Conservation (phyloP, 2,113 vertebrate genomes). For the Pseudorhombus dupliciocellatus region DNA sequence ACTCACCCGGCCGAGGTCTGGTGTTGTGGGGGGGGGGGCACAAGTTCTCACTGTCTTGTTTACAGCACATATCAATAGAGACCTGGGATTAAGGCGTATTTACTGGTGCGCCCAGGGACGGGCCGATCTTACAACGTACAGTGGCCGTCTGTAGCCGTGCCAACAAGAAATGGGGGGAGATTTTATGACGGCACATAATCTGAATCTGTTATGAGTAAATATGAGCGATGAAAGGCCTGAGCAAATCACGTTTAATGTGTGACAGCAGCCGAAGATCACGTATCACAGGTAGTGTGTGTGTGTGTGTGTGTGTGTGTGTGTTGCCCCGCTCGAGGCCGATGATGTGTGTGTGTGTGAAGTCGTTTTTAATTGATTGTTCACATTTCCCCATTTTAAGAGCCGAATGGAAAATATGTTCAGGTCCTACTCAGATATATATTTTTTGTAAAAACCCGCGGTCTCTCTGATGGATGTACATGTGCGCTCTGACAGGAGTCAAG, state of each 20-base stretch:
- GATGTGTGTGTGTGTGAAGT: slow-evolving; percentile 4
- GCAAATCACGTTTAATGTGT: slow-evolving; percentile 45
- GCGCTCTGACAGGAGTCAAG: no score
- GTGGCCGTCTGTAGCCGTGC: slow-evolving; percentile 32
- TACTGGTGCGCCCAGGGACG: slow-evolving; percentile 48
- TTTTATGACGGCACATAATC: slow-evolving; percentile 53
- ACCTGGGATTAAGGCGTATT: slow-evolving; percentile 47
- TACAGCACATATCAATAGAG: slow-evolving; percentile 53
- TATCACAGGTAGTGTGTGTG: slow-evolving; percentile 31
- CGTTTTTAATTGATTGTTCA: not conserved
- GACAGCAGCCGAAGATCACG: slow-evolving; percentile 44
- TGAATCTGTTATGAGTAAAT: slow-evolving; percentile 42
- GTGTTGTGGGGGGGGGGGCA: slow-evolving; percentile 40
- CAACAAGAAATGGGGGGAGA: slow-evolving; percentile 11
- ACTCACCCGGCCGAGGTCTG: no score
- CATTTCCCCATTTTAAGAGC: not conserved
- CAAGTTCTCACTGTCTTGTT: slow-evolving; percentile 40
- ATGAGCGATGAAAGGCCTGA: slow-evolving; percentile 43
- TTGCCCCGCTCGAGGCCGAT: slow-evolving; percentile 5
- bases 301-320: slow-evolving; percentile 1
- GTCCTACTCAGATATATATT: not conserved
- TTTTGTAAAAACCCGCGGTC: not conserved
- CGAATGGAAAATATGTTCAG: not conserved
- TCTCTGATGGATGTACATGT: no score
- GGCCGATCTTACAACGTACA: slow-evolving; percentile 46